Conservation (phyloP, 2,113 vertebrate species). For the Choloepus hoffmanni region DNA sequence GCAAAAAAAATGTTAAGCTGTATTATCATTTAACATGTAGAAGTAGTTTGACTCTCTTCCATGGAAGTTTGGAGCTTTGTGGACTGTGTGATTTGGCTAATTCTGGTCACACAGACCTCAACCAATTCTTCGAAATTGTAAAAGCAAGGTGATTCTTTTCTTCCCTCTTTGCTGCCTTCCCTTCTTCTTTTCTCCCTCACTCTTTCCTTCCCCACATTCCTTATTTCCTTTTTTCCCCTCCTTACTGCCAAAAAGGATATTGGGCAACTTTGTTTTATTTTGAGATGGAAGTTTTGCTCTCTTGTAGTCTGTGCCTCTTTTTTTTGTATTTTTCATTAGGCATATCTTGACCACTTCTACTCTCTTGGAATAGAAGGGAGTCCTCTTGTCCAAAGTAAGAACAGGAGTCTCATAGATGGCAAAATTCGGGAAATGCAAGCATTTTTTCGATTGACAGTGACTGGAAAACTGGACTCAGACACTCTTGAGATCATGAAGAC, state of each 20-base stretch:
- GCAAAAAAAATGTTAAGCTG: not conserved
- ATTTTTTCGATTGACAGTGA: constrained; percentile 87
- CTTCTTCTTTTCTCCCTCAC: not conserved
- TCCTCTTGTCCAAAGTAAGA: constrained; percentile 81
- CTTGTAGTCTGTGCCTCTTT: not conserved
- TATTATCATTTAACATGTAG: not conserved
- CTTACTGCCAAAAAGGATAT: not conserved
- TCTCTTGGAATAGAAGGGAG: constrained; percentile 78
- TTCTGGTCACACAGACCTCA: not conserved
- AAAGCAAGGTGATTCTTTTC: not conserved
- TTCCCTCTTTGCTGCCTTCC: not conserved
- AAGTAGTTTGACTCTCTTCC: not conserved
- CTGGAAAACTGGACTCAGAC: constrained; percentile 83
- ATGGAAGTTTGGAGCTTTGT: not conserved
- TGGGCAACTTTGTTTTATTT: not conserved
- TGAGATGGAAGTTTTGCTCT: constrained; percentile 14
- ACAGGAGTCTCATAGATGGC: constrained; percentile 55
- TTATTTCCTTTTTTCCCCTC: not conserved
- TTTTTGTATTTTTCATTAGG: constrained; percentile 75
- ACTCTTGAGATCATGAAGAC: constrained; percentile 87
- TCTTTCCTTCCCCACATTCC: not conserved
- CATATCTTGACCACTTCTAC: constrained; percentile 87
- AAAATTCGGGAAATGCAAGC: constrained; percentile 88
- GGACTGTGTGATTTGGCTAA: not conserved
- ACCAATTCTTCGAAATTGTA: not conserved